These are phyloP conservation scores for Epistrophella euchroma DNA, from an alignment of 2,888 invertebrate species.

Conservation along the genomic window DNA sequence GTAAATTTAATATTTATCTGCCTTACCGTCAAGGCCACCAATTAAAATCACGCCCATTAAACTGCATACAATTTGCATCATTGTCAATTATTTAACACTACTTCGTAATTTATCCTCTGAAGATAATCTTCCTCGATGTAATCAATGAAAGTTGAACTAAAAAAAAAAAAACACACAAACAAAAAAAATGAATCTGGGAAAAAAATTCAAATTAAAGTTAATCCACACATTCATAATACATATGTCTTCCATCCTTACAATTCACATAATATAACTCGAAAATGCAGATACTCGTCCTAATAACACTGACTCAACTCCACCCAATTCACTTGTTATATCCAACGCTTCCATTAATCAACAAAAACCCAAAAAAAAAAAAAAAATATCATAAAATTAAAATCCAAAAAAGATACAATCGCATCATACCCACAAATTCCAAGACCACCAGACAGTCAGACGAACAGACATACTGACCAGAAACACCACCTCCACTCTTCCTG, in stretches of 20 bases:
- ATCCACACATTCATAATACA: conserved; percentile 19
- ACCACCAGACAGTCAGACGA: conserved; percentile 66
- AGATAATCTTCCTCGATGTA: conserved; percentile 14
- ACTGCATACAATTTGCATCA: not conserved
- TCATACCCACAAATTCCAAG: conserved; percentile 55
- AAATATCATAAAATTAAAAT: conserved; percentile 14
- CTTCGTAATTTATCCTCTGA: not conserved
- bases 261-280: not conserved
- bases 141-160: conserved; percentile 25
- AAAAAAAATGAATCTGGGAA: not conserved
- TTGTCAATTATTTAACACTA: not conserved
- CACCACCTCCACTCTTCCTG: not conserved
- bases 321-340: conserved; percentile 66
- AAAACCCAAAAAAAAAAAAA: conserved; percentile 7
- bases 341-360: conserved; percentile 64
- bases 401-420: conserved; percentile 50
- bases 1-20: not conserved
- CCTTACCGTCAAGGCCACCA: not conserved
- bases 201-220: conserved; percentile 30
- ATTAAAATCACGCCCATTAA: not conserved
- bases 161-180: too few species aligned
- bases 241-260: conserved; percentile 6
- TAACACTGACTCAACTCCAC: conserved; percentile 44
- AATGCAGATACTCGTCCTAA: conserved; percentile 26
- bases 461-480: conserved; percentile 69